Base-by-base conservation (phyloP, 2,888 invertebrate genomes). In the Ochlodes sylvanus region DNA sequence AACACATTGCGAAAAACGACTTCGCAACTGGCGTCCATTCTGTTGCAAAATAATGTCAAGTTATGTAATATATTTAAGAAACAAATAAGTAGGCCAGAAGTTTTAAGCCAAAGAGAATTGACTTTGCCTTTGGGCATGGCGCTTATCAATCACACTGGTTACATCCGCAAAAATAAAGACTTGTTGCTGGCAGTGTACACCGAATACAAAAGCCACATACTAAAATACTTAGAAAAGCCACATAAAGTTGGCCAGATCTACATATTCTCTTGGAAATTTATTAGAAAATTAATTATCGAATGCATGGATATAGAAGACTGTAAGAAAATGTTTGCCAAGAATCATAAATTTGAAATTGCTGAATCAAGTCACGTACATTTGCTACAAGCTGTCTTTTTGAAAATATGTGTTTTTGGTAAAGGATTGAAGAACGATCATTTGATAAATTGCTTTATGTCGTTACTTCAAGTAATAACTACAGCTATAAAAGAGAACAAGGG, bases 181-280 rank as follows among this genome's bases (percentile, higher is more conserved):
- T 80, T 90, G 14, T 74, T 96, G 4, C 77, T 80, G 21, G 90
- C 85, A 61, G 87, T 96, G 64, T 96, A 94, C 77, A 87, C 93
- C 55, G 92, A 94, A 76, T 95, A 95, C 73, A 94, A 95, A 82
- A 85, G 92, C 0, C 95, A 95, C 71, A 94, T 97, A 42, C 82
- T 90, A 61, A 95, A 95, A 82, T 90, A 95, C 70, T 85, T 96
- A 52, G 95, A 95, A 76, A 96, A 96, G 78, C 96, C 96, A 0
- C 95, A 95, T 71, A 96, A 96, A 86, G 95, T 95, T 4, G 95
- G 95, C 0, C 94, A 95, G 73, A 94, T 96, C 62, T 95, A 96
- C 73, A 87, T 94, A 54, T 93, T 94, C 66, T 94, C 95, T 79
- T 92, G 94, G 68, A 81, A 88, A 63, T 94, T 95, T n/a, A 91